Evolutionary conservation across 2,113 vertebrate genomes (phyloP), one percentile per base, ranked within the genome.

Genomic region (Myotis brandtii): DNA sequence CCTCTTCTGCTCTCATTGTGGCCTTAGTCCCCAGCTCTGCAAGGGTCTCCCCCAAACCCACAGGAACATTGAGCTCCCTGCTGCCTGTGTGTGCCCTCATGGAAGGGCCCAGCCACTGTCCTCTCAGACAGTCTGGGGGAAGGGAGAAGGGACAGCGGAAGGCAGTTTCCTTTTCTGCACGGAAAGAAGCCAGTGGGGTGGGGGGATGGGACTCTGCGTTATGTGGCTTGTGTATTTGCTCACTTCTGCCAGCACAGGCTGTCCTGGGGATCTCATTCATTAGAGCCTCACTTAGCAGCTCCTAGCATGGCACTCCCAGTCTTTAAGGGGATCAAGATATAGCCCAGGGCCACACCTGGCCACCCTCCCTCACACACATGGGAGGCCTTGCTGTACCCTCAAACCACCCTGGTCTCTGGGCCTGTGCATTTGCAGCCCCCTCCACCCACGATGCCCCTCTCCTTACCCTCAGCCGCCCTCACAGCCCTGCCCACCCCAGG

Each of bases 201-300:
- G 12, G 17, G 14, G 12, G 30, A 32, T 18, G 48, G 27, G 40
- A 48, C 21, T 27, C n/a, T 0, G 0, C 2, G 25, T 23, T 20
- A 4, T 1, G 23, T 23, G 23, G 34, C 4, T 6, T 3, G 1
- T 1, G 5, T 12, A 11, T 40, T 18, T 50, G 64, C 62, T 43
- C 37, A 17, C 64, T 21, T 40, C 4, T 0, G 70, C 54, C 56
- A 1, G 17, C 56, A 7, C 2, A 14, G 27, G 32, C 70, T 13
- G 3, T 50, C 52, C 37, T 11, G 1, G 1, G n/a, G 40, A 3
- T 27, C 30, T 52, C 48, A 0, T 77, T 46, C 34, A 25, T 30
- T 13, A 34, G 86, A 43, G 25, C 54, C 73, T 50, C 46, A 23
- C 10, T 43, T 20, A 75, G 50, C 64, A 62, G 67, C 17, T 16